Percentiles rank a stretch among this genome's conserved stretches.
Conservation (phyloP, 2,797 vertebrate genomes). For the Alcedo atthis region DNA sequence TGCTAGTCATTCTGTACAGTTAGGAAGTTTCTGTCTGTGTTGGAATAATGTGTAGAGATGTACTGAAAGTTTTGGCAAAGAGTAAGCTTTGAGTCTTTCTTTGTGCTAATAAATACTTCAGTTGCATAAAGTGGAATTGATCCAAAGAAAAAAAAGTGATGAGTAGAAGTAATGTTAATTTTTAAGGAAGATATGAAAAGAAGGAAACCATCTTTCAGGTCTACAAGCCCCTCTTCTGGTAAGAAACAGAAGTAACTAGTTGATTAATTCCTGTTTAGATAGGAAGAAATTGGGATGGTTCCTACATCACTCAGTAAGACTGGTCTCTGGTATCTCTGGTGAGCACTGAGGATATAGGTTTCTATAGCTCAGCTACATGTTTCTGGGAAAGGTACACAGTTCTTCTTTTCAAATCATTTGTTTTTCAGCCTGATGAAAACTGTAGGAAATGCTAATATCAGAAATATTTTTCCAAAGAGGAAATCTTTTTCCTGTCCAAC, state of each 20-base stretch:
- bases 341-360: background rate
- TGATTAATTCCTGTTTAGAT: background rate
- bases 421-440: background rate
- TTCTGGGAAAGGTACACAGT: background rate
- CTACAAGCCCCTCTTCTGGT: background rate
- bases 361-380: background rate
- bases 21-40: background rate
- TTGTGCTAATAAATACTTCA: background rate
- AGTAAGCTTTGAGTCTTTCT: background rate
- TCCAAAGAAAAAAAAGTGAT: background rate
- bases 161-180: background rate
- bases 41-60: background rate
- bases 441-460: background rate
- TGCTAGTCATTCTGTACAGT: background rate
- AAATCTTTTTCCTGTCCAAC: background rate
- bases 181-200: background rate
- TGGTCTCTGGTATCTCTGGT: background rate
- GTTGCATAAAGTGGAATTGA: background rate
- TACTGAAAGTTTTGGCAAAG: background rate
- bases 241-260: background rate
- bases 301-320: background rate
- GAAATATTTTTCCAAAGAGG: background rate
- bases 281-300: background rate
- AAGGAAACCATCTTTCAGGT: background rate
- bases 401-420: background rate